Conservation (phyloP, 2,113 vertebrate species). For the Benthochromis sp. region DNA sequence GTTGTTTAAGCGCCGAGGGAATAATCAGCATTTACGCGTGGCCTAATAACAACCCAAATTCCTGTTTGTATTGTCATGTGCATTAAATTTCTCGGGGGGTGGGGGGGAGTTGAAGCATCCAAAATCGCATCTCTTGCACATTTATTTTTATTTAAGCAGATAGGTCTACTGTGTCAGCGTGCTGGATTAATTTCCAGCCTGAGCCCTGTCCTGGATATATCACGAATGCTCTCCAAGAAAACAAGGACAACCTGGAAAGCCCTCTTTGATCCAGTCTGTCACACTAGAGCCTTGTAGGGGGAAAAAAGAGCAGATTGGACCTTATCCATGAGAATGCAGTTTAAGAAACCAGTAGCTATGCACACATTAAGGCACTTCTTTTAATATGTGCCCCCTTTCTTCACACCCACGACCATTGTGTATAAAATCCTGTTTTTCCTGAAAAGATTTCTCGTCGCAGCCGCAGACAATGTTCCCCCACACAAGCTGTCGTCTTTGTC, state of each 20-base stretch:
- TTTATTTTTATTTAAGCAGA: slow-evolving; percentile 15
- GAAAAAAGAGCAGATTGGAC: slow-evolving; percentile 57
- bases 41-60: neutral
- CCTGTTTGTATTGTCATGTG: neutral
- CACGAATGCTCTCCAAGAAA: slow-evolving; percentile 55
- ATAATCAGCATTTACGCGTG: slow-evolving; percentile 9
- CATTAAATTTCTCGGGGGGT: neutral
- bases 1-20: neutral
- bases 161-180: slow-evolving; percentile 18
- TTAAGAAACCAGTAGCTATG: slow-evolving; percentile 61
- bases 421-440: slow-evolving; percentile 74
- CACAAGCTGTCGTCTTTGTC: slow-evolving; percentile 75
- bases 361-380: slow-evolving; percentile 68
- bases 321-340: slow-evolving; percentile 65
- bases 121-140: neutral
- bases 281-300: slow-evolving; percentile 45
- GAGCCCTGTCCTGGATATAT: slow-evolving; percentile 58
- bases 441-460: slow-evolving; percentile 73
- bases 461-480: slow-evolving; percentile 76
- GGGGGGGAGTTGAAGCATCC: neutral
- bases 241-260: slow-evolving; percentile 62
- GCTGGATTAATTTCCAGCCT: slow-evolving; percentile 19
- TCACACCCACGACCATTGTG: slow-evolving; percentile 76
- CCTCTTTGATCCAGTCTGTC: slow-evolving; percentile 62
- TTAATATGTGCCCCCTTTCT: slow-evolving; percentile 73